A percentile compares a stretch with the other conserved stretches of the same genome.
Evolutionary conservation across 2,888 invertebrate genomes (phyloP).

Genomic region (Lepidonotus clava): DNA sequence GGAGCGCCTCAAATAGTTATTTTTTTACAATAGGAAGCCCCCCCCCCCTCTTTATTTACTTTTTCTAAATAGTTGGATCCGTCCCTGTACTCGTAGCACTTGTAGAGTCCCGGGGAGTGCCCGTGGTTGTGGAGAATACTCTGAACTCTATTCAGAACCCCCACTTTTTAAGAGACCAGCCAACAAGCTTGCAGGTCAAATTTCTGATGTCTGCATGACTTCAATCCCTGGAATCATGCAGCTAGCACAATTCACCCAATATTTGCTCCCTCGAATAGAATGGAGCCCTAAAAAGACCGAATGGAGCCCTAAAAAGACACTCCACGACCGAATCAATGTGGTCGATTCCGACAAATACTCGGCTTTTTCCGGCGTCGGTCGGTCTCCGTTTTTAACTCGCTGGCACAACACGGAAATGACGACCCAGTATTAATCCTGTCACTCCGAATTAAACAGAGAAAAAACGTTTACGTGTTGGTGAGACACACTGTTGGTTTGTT

Average conservation of each 20-base stretch:
- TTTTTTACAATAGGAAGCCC: too few relatives aligned
- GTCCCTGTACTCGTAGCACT: too few relatives aligned
- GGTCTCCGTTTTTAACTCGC: background rate
- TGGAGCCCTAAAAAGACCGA: background rate
- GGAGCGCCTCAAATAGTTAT: too few relatives aligned
- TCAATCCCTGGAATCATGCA: conserved; percentile 9
- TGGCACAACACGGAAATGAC: background rate
- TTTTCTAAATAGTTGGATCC: too few relatives aligned
- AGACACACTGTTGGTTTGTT: too few relatives aligned
- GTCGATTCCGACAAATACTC: background rate
- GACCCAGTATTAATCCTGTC: background rate
- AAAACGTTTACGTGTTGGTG: too few relatives aligned
- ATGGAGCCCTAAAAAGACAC: background rate
- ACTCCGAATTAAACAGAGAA: background rate
- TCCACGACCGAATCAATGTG: background rate
- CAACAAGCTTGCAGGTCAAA: background rate
- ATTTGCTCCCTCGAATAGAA: background rate
- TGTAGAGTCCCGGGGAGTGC: too few relatives aligned
- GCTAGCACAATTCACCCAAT: background rate
- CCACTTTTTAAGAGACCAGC: background rate
- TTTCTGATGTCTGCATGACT: background rate
- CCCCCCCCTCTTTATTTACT: too few relatives aligned
- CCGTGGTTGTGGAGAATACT: too few relatives aligned
- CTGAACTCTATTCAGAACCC: background rate
- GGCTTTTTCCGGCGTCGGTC: background rate